These are phyloP conservation scores for Lithophane ornitopus DNA, from an alignment of 2,888 invertebrate species.

Conservation along the genomic window DNA sequence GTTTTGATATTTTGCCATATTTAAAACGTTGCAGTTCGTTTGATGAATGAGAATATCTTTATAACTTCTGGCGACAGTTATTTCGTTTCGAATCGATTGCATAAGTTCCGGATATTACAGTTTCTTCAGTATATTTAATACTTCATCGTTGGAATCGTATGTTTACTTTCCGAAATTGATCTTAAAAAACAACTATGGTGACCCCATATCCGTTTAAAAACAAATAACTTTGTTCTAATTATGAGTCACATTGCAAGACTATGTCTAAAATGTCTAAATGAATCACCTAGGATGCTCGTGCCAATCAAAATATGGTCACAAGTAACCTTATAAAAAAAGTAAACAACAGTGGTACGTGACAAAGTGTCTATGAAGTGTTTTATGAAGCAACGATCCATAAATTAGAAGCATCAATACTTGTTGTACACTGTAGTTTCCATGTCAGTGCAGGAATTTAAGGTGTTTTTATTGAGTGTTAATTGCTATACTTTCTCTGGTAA, in stretches of 20 bases:
- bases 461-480: constrained; percentile 44
- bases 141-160: background rate
- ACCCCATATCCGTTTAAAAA: background rate
- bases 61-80: background rate
- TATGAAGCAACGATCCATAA: constrained; percentile 18
- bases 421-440: constrained; percentile 35
- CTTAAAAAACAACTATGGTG: background rate
- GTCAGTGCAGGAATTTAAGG: constrained; percentile 39
- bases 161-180: background rate
- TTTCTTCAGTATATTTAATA: background rate
- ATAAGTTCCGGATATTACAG: constrained; percentile 12
- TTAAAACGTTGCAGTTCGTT: constrained; percentile 1
- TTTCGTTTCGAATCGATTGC: background rate
- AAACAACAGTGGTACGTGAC: constrained; percentile 58
- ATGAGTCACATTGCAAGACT: constrained; percentile 42
- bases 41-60: constrained; percentile 4
- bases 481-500: constrained; percentile 51
- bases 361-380: constrained; percentile 33
- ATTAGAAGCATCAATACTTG: constrained; percentile 39
- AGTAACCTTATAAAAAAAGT: constrained; percentile 50
- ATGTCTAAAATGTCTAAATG: constrained; percentile 14
- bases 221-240: constrained; percentile 16
- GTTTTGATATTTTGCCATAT: constrained; percentile 33
- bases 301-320: constrained; percentile 37
- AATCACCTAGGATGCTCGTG: constrained; percentile 55